These are phyloP conservation scores for Petrocephalus sullivani DNA, from an alignment of 2,797 vertebrate species.

Conservation along the genomic window DNA sequence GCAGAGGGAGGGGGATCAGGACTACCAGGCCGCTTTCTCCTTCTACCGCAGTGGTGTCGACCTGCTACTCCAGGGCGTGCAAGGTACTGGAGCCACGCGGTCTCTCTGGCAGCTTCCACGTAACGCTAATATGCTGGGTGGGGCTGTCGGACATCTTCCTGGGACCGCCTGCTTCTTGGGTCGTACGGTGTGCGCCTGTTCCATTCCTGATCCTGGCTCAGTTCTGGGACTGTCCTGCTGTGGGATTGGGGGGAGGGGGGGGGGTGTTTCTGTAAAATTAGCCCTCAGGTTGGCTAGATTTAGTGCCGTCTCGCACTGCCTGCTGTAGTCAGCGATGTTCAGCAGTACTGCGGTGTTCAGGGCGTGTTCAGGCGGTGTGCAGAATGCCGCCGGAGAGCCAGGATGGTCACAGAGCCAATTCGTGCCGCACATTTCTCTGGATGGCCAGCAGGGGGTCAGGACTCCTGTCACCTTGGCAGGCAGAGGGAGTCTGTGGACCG, in stretches of 20 bases:
- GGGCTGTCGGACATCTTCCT: background rate
- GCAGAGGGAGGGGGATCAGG: conserved; percentile 83
- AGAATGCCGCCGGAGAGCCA: background rate
- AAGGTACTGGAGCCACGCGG: conserved; percentile 64
- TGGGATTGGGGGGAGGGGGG: background rate
- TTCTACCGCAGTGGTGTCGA: conserved; percentile 87
- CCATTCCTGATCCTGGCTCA: background rate
- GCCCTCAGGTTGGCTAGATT: background rate
- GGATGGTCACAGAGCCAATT: background rate
- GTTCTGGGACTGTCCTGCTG: background rate
- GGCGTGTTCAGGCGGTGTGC: background rate
- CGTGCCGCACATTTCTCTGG: background rate
- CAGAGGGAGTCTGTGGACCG: conserved; percentile 19
- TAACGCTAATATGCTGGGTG: background rate
- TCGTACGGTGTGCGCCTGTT: background rate
- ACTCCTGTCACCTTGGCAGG: conserved; percentile 18
- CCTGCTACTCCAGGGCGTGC: conserved; percentile 86
- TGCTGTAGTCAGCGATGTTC: background rate
- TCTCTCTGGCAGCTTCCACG: background rate
- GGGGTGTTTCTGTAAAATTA: background rate
- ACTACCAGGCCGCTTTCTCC: conserved; percentile 81
- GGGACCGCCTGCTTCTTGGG: background rate
- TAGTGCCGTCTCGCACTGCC: background rate
- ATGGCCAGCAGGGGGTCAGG: background rate
- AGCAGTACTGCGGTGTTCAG: background rate